Evolutionary conservation across 2,113 vertebrate genomes (phyloP), one percentile per base, ranked within the genome.

Genomic region (Perognathus longimembris): DNA sequence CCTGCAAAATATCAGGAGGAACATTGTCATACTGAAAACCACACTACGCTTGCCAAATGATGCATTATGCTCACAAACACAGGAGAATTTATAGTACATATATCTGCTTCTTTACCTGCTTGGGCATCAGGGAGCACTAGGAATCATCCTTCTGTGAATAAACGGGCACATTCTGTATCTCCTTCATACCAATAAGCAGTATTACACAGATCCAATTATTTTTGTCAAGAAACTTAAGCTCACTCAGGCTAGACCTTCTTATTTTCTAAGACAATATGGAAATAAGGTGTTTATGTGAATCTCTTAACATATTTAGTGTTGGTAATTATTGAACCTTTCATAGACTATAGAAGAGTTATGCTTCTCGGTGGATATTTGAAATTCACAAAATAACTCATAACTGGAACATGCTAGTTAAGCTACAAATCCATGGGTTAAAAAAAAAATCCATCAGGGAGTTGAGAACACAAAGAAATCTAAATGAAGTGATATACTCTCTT

Each of bases 281-380:
- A 79, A 70, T 74, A 84, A 69, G n/a, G 90, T 38, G 59, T 36
- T 57, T 63, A 69, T 57, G 8, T 85, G 74, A 57, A 67, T 87
- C 57, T 85, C 30, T 89, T 79, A 78, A 70, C 28, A 89, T 80
- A 54, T 79, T 80, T 70, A 82, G 14, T 73, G 1, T 82, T 88
- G 26, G 64, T 79, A 94, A 66, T 20, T 54, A 88, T 21, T 61
- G 66, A 38, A 79, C 18, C 40, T 30, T 78, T 77, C 45, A 26
- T 54, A 54, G 22, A n/a, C 1, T 30, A 34, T 76, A n/a, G 24
- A 79, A 26, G 63, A 77, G 17, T 91, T 96, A 15, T 22, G 17
- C 40, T 66, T 89, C 32, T 89, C 6, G 1, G 63, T 67, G 70
- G 45, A 63, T n/a, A 45, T 66, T 71, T 57, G 36, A 69, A 78